Evolutionary conservation across 1,140 invertebrate genomes (phyloP), one percentile per base, ranked within the genome.

Genomic region (Micrasema longulum): DNA sequence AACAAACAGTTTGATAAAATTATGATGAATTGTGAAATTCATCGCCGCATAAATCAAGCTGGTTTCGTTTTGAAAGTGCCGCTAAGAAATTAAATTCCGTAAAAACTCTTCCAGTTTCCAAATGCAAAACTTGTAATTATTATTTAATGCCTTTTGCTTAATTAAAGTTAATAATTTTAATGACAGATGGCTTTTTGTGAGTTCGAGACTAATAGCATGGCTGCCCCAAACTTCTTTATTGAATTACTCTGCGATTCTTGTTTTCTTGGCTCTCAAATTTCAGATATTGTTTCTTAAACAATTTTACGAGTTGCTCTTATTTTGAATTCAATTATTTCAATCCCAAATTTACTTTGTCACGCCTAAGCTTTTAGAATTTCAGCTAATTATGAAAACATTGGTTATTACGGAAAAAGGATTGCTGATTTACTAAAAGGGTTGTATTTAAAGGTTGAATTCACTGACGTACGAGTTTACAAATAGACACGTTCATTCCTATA

Each of bases 111-210:
- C 14, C 9, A 60, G n/a, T 60, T 60, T 38, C 55, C 35, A 18
- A 60, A 60, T 60, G 36, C 35, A 38, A 38, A 41, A 60, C 31
- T 60, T 60, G 31, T 60, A 60, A 60, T 36, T 11, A 31, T 23
- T 60, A 36, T 38, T 41, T 36, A 60, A 60, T 60, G 55, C 55
- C 38, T 60, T 60, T 35, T 60, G 55, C 55, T 38, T 60, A 60
- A 60, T 60, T 60, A 60, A 38, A 60, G 7, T 60, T 18, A 60
- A 60, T 60, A 60, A 60, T 38, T 60, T 60, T 36, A 60, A 60
- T 60, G 55, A 60, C 55, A 60, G 55, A 60, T 41, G 55, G 55
- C 55, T 38, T 14, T 41, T 60, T 36, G 55, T 38, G 18, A 41
- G 26, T 60, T 41, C 14, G 36, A 2, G 26, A 20, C 55, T 60